Conservation (phyloP, 2,113 vertebrate genomes). For the Leptobrachium ailaonicum region DNA sequence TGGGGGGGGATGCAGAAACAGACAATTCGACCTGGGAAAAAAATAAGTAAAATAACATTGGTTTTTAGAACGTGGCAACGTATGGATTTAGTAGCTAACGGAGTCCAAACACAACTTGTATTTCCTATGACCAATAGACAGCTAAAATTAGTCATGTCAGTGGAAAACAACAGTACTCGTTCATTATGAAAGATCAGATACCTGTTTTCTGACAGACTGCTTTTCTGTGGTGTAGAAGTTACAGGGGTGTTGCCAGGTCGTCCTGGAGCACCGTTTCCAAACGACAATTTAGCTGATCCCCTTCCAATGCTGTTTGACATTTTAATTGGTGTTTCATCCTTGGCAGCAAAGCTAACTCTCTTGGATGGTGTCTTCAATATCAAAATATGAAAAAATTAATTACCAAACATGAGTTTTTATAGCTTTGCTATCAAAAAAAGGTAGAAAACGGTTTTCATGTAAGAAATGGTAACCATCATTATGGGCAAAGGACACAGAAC, state of each 20-base stretch:
- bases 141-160: no score
- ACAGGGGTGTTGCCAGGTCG: constrained; percentile 59
- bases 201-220: constrained; percentile 87
- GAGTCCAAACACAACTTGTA: background rate
- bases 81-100: no score
- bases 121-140: background rate
- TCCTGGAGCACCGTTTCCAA: constrained; percentile 57
- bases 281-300: constrained; percentile 62
- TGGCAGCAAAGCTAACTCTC: constrained; percentile 74
- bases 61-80: no score
- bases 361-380: constrained; percentile 73
- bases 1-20: no score
- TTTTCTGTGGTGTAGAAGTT: constrained; percentile 74
- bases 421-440: no score
- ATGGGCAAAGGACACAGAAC: no score
- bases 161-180: no score
- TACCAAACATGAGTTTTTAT: background rate
- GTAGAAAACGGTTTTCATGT: no score
- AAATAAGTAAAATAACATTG: no score
- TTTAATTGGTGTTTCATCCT: constrained; percentile 79
- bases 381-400: background rate
- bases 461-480: no score
- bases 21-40: no score
- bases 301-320: constrained; percentile 82
- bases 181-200: constrained; percentile 53